Base-by-base conservation (phyloP, 2,113 vertebrate genomes). In the Mola mola region DNA sequence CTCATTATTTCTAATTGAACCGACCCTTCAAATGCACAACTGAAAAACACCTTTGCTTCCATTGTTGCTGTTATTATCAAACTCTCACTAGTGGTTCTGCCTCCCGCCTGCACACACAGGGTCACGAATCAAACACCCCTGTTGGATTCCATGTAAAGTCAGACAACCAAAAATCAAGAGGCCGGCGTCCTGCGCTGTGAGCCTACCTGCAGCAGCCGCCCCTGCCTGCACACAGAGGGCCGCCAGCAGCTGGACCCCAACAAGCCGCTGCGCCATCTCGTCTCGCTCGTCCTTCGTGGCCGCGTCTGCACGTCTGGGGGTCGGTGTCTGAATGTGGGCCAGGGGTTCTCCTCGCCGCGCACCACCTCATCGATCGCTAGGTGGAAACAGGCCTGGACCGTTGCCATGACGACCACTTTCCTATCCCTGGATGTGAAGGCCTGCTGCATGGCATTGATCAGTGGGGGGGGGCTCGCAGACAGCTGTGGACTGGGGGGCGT, bases 361-460 rank as follows among this genome's bases (percentile, higher is more conserved):
- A 46, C 16, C 48, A 38, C 50, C 77, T 42, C 62, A 87, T 88
- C 57, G 86, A 88, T 87, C 42, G 55, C 73, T 77, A 82, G 87
- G 75, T 68, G 84, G 85, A 88, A 78, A 68, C 65, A 60, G 50
- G 61, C 53, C 51, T 9, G 47, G 79, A 58, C 57, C 72, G 82
- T 88, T 89, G 81, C 85, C 78, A 87, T 83, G 84, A 16, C 72
- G 12, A 85, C 70, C 50, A 19, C 56, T 80, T 69, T 75, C 66
- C 60, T 51, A 16, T 78, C 71, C 70, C 47, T 68, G 28, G 70
- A 53, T 82, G 46, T 73, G 37, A 47, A 33, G 15, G 41, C 34
- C 6, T 24, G 53, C 28, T 61, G 67, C 21, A 16, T 49, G 50
- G n/a, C 58, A 83, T 71, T 44, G 78, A 83, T 82, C 40, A 10